Conservation (phyloP, 2,888 invertebrate species). For the Molanna angustata region DNA sequence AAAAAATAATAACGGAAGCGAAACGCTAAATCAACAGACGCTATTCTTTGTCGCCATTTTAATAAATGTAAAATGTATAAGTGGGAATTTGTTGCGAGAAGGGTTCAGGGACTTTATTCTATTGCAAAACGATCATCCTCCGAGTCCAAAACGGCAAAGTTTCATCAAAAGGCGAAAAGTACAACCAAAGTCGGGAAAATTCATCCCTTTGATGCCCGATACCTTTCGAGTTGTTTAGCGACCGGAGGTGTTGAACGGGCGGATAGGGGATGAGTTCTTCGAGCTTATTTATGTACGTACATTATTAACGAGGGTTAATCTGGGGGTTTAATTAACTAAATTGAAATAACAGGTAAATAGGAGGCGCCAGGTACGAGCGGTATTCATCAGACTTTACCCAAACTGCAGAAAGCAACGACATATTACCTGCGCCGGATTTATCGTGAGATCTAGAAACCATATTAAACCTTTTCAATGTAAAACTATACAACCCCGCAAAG, state of each 20-base stretch:
- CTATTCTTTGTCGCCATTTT: constrained; percentile 16
- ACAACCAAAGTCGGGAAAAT: neutral
- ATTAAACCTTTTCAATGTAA: no score
- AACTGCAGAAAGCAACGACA: no score
- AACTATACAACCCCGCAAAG: no score
- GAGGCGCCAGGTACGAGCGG: constrained; percentile 1
- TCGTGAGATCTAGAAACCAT: no score
- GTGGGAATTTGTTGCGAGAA: constrained; percentile 12
- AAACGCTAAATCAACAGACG: constrained; percentile 4
- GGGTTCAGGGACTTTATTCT: neutral
- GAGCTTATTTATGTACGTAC: constrained; percentile 12
- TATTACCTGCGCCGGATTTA: no score
- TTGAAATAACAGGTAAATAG: constrained; percentile 25
- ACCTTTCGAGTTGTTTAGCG: no score
- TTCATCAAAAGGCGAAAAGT: neutral
- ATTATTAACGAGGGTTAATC: constrained; percentile 28
- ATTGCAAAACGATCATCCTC: neutral
- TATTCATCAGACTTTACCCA: constrained; percentile 2
- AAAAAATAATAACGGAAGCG: constrained; percentile 5
- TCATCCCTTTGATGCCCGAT: neutral
- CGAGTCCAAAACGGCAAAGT: neutral
- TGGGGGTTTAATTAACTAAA: constrained; percentile 27
- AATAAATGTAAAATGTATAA: constrained; percentile 20
- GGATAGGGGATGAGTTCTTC: constrained; percentile 6
- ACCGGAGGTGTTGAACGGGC: neutral